Conservation (phyloP, 2,797 vertebrate species). For the Danio choprae region DNA sequence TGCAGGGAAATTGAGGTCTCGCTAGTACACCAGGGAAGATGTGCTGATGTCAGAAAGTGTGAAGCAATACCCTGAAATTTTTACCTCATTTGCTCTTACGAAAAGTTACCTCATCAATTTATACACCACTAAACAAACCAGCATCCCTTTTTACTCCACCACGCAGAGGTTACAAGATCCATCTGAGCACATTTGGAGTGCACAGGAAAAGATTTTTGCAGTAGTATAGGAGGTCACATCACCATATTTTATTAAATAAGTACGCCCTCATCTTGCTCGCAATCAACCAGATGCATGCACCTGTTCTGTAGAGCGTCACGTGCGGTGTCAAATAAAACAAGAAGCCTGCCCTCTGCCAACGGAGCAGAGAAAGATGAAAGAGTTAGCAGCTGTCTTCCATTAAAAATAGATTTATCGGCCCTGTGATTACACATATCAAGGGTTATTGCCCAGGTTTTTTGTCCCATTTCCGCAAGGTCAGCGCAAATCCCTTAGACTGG, state of each 20-base stretch:
- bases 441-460: slow-evolving; percentile 66
- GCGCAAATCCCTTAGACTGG: slow-evolving; percentile 54
- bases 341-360: slow-evolving; percentile 23
- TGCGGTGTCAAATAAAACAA: slow-evolving; percentile 40
- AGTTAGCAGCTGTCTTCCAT: slow-evolving; percentile 74
- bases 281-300: not conserved
- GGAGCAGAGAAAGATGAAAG: slow-evolving; percentile 34
- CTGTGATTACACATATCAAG: slow-evolving; percentile 71
- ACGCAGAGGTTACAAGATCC: not conserved
- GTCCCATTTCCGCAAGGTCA: slow-evolving; percentile 64
- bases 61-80: slow-evolving; percentile 36
- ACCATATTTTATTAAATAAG: slow-evolving; percentile 24
- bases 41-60: slow-evolving; percentile 34
- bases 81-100: not conserved
- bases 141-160: not conserved
- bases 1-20: slow-evolving; percentile 41
- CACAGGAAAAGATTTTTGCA: not conserved
- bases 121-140: not conserved
- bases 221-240: slow-evolving; percentile 1
- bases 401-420: slow-evolving; percentile 76
- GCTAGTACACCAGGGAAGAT: slow-evolving; percentile 1
- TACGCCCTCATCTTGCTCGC: slow-evolving; percentile 19
- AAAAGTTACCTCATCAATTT: slow-evolving; percentile 14
- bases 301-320: slow-evolving; percentile 28
- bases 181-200: not conserved